Base-by-base conservation (phyloP, 2,888 invertebrate genomes). In the Nematopogon swammerdamellus region DNA sequence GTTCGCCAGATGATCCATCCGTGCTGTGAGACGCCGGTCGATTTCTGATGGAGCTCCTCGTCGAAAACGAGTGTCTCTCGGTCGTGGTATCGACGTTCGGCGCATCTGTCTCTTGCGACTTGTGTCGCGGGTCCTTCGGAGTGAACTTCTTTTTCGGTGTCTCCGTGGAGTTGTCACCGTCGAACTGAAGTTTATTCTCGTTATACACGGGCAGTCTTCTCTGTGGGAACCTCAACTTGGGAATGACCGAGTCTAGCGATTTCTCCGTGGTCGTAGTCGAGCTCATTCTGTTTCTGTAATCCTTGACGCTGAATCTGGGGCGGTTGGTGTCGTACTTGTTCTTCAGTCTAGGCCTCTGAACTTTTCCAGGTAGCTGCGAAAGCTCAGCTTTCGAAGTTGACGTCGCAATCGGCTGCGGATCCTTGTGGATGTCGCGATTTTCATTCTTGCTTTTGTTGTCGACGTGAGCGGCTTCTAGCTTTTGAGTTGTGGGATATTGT, bases 261-360 rank as follows among this genome's bases (percentile, higher is more conserved):
- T 18, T 18, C 42, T 71, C 57, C 18, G 74, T 71, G 47, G 70
- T 71, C 6, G 83, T 80, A 0, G 84, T 81, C 1, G 82, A 80
- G 57, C 82, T 85, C 47, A 88, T 64, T 52, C 87, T 74, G 56
- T 82, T 87, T 60, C 85, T 84, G 63, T 89, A 89, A 55, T 90
- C 89, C 65, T 89, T 89, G 3, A 90, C 85, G 60, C 89, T 91
- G 63, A 90, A 90, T 55, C 86, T 75, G 1, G 89, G 89, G 48
- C 90, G 72, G 47, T 85, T 86, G 42, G 80, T 82, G 50, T 83
- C 72, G 53, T 77, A 84, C 63, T 84, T 86, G 57, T 72, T 81
- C 53, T 75, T 81, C 30, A 65, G 62, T 62, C 70, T 70, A 10
- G 71, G 73, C 48, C 74, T 63, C 51, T 65, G 67, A 46, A 64